Conservation (phyloP, 2,113 vertebrate species). For the Phylloscopus trochilus region DNA sequence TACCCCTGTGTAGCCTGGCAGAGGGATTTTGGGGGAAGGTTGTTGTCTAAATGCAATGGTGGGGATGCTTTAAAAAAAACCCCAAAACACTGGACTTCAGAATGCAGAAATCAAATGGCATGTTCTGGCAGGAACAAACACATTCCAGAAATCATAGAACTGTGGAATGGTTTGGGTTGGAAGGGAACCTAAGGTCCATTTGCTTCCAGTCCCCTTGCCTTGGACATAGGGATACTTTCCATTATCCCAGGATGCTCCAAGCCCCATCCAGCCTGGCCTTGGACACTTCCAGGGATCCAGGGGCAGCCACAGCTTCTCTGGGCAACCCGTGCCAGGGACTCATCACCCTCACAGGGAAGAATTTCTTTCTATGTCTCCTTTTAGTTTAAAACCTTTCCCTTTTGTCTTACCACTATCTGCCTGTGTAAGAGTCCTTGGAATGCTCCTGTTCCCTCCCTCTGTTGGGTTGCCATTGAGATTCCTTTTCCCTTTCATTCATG, state of each 20-base stretch:
- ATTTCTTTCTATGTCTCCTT: not conserved
- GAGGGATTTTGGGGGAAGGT: not conserved
- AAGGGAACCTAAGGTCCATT: not conserved
- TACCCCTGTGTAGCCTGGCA: not conserved
- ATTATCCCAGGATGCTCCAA: not conserved
- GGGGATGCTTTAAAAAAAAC: not conserved
- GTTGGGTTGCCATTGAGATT: not conserved
- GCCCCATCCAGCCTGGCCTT: fast-evolving
- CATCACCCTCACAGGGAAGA: fast-evolving
- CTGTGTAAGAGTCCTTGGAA: not conserved
- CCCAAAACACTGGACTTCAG: not conserved
- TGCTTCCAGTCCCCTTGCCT: not conserved
- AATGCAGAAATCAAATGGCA: not conserved
- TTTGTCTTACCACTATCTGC: not conserved
- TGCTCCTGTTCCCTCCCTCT: not conserved
- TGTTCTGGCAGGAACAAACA: not conserved
- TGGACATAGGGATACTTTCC: not conserved
- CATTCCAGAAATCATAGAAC: not conserved
- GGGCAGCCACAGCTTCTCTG: not conserved
- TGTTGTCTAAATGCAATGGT: not conserved
- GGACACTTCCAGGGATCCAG: not conserved
- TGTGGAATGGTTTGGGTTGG: not conserved
- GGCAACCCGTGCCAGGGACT: not conserved
- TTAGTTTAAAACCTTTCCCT: not conserved
- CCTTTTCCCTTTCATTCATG: not conserved